A percentile compares a stretch with the other conserved stretches of the same genome.
Conservation (phyloP, 2,113 vertebrate species). For the Cranoglanis bouderius region DNA sequence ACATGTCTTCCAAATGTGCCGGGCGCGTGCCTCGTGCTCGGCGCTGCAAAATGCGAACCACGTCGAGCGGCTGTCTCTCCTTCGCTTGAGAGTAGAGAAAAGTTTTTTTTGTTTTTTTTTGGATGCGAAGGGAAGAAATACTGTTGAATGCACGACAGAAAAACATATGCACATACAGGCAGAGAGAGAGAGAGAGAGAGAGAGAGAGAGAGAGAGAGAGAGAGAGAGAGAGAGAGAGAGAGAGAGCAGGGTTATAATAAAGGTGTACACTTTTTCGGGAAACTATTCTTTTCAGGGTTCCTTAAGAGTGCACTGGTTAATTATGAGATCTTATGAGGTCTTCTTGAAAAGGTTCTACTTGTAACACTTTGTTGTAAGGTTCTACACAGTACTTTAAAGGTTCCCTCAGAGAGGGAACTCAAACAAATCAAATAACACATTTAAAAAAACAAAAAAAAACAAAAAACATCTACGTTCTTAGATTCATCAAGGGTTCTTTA, state of each 20-base stretch:
- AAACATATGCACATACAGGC: neutral
- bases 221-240: neutral
- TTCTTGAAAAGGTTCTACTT: neutral
- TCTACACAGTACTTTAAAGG: neutral
- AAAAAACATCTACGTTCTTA: neutral
- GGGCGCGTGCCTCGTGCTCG: neutral
- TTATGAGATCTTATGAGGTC: neutral
- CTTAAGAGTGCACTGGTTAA: neutral
- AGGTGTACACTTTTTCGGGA: too few relatives aligned
- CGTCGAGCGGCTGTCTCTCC: neutral
- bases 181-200: neutral
- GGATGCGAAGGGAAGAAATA: conserved; percentile 4
- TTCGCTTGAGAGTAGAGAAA: neutral
- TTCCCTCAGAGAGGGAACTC: neutral
- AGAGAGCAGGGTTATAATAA: too few relatives aligned
- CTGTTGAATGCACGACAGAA: neutral
- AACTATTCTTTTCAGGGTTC: too few relatives aligned
- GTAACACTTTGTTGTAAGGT: neutral
- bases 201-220: neutral
- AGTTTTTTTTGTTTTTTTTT: conserved; percentile 27
- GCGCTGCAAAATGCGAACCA: conserved; percentile 10
- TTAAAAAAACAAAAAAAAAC: neutral
- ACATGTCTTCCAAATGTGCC: conserved; percentile 33
- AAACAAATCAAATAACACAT: neutral
- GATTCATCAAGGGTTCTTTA: neutral